phyloP scores from a whole-genome alignment of 2,888 invertebrate genomes.

The Diplazon laetatorius region DNA sequence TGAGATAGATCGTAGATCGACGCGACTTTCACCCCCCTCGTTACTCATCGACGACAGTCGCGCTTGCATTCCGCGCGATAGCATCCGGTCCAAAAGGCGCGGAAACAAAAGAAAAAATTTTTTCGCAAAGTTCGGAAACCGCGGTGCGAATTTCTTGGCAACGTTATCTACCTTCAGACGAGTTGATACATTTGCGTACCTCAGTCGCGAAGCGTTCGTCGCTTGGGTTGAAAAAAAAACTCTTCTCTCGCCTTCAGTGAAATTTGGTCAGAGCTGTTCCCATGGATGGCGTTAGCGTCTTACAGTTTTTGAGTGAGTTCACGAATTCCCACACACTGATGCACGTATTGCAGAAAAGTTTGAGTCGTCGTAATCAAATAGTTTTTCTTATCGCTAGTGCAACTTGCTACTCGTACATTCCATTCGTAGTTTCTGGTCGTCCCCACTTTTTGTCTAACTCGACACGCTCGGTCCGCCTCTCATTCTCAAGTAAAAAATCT shows the following conservation, averaged over 20 bases:
- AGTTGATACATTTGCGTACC: slow-evolving; percentile 58
- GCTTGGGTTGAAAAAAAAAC: slow-evolving; percentile 53
- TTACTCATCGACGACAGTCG: background rate
- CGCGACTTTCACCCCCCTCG: too few species aligned
- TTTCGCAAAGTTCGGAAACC: background rate
- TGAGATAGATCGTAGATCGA: background rate
- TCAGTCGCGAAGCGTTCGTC: slow-evolving; percentile 54
- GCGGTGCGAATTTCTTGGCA: slow-evolving; percentile 32
- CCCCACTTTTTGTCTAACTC: too few species aligned
- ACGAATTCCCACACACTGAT: background rate
- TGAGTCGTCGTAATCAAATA: background rate
- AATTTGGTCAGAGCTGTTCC: slow-evolving; percentile 49
- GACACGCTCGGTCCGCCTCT: too few species aligned
- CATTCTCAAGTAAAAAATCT: background rate
- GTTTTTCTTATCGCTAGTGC: background rate
- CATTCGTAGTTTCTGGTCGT: too few species aligned
- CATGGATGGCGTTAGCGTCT: slow-evolving; percentile 62
- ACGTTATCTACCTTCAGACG: slow-evolving; percentile 55
- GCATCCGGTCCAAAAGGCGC: background rate
- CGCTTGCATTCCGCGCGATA: background rate
- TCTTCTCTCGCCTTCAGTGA: slow-evolving; percentile 44
- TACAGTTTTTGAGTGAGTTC: slow-evolving; percentile 62
- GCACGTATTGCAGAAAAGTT: background rate
- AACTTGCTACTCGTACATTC: too few species aligned
- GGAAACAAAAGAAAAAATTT: background rate